A percentile compares a stretch with the other conserved stretches of the same genome.
These are phyloP conservation scores for Mesocricetus auratus DNA, from an alignment of 2,113 vertebrate species.

Conservation along the genomic window DNA sequence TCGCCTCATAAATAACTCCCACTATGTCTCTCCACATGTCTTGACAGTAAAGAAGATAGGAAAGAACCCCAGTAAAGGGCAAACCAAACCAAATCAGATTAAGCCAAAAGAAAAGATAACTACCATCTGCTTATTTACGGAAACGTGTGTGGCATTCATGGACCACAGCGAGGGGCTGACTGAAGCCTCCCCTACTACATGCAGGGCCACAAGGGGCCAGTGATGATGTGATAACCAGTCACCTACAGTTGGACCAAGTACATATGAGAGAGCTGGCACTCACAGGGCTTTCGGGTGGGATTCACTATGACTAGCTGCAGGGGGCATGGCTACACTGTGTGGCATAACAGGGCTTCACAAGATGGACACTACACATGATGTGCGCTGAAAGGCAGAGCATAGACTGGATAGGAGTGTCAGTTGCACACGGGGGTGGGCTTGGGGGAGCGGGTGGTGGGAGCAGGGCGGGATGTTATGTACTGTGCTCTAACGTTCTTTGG, in stretches of 20 bases:
- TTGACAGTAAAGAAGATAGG: slow-evolving; percentile 73
- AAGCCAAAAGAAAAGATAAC: slow-evolving; percentile 86
- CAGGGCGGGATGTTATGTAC: slow-evolving; percentile 69
- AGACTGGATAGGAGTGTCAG: slow-evolving; percentile 73
- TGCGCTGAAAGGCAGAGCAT: slow-evolving; percentile 81
- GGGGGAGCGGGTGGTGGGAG: background rate
- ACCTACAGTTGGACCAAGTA: slow-evolving; percentile 88
- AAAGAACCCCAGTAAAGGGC: slow-evolving; percentile 85
- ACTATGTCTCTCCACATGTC: slow-evolving; percentile 74
- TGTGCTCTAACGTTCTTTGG: slow-evolving; percentile 89
- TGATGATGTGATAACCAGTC: slow-evolving; percentile 87
- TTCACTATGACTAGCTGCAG: slow-evolving; percentile 80
- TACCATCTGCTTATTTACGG: slow-evolving; percentile 86
- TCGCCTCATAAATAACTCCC: slow-evolving; percentile 82
- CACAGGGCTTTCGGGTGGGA: slow-evolving; percentile 72
- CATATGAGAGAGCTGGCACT: slow-evolving; percentile 80
- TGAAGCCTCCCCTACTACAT: slow-evolving; percentile 88
- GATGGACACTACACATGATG: slow-evolving; percentile 88
- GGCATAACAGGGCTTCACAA: slow-evolving; percentile 88
- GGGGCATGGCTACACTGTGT: slow-evolving; percentile 82
- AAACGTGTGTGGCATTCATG: slow-evolving; percentile 87
- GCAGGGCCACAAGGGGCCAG: slow-evolving; percentile 87
- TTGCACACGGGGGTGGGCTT: slow-evolving; percentile 38
- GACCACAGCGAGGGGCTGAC: slow-evolving; percentile 87
- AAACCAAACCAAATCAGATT: slow-evolving; percentile 83